These are phyloP conservation scores for Morone saxatilis DNA, from an alignment of 2,113 vertebrate species.

Conservation along the genomic window DNA sequence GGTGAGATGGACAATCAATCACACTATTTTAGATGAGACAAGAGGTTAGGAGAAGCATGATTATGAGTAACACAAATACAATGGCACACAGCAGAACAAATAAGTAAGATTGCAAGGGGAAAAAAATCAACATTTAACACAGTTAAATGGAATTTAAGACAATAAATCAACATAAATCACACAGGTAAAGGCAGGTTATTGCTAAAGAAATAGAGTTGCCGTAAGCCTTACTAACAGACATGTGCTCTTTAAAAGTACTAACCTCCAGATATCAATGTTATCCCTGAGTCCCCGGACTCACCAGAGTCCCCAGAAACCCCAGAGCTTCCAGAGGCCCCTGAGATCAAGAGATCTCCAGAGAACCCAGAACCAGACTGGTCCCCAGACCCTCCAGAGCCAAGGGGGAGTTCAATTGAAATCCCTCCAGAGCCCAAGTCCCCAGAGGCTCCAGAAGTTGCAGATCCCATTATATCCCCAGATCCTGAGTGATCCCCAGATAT, in stretches of 20 bases:
- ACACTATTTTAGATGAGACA: slow-evolving; percentile 45
- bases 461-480: slow-evolving; percentile 61
- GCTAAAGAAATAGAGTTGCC: slow-evolving; percentile 8
- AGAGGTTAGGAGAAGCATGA: slow-evolving; percentile 46
- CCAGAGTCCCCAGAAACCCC: slow-evolving; percentile 70
- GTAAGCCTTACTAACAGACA: neutral
- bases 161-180: slow-evolving; percentile 46
- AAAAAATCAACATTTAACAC: slow-evolving; percentile 75
- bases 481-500: slow-evolving; percentile 62
- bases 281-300: slow-evolving; percentile 67
- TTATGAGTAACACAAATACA: slow-evolving; percentile 48
- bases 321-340: slow-evolving; percentile 72
- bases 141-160: slow-evolving; percentile 75
- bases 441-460: slow-evolving; percentile 53
- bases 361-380: slow-evolving; percentile 73
- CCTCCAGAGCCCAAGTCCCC: slow-evolving; percentile 56
- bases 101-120: slow-evolving; percentile 8
- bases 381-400: slow-evolving; percentile 73
- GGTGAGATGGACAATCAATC: slow-evolving; percentile 61
- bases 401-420: slow-evolving; percentile 48
- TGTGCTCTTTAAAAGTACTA: slow-evolving; percentile 71
- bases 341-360: slow-evolving; percentile 66
- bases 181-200: slow-evolving; percentile 25
- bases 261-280: slow-evolving; percentile 82
- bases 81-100: slow-evolving; percentile 21